Conservation (phyloP, 2,888 invertebrate genomes). For the Vesta saturnalis region DNA sequence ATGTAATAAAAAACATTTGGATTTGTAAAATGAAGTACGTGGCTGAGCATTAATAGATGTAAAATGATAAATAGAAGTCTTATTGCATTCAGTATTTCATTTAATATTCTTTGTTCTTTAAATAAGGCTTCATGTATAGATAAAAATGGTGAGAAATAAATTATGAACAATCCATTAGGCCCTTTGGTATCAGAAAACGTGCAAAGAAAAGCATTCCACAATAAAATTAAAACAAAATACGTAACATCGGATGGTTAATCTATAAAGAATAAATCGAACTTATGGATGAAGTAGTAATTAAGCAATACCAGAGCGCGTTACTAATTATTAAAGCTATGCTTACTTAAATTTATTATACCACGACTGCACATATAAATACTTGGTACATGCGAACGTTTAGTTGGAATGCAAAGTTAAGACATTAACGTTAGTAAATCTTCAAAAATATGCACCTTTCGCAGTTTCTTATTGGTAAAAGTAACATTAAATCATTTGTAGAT, state of each 20-base stretch:
- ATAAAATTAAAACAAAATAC: slow-evolving; percentile 19
- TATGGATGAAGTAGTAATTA: slow-evolving; percentile 33
- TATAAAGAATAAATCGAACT: slow-evolving; percentile 30
- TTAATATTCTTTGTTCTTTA: no score
- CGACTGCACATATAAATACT: slow-evolving; percentile 23
- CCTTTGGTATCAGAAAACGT: background rate
- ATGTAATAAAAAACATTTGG: no score
- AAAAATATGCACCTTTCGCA: background rate
- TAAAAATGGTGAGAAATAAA: no score
- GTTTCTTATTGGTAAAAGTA: background rate
- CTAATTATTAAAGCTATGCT: slow-evolving; percentile 36
- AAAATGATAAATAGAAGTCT: no score
- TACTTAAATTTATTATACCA: slow-evolving; percentile 36
- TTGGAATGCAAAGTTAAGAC: slow-evolving; percentile 1
- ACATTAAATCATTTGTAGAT: background rate
- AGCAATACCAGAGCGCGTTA: slow-evolving; percentile 34
- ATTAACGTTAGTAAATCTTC: background rate
- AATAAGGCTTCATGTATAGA: no score
- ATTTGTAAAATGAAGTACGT: no score
- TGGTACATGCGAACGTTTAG: slow-evolving; percentile 14
- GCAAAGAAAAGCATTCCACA: no score
- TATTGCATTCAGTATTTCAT: no score
- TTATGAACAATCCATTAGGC: no score
- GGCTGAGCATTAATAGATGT: no score
- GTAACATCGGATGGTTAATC: slow-evolving; percentile 29